Evolutionary conservation across 2,797 vertebrate genomes (phyloP).

Genomic region (Sciurus carolinensis): DNA sequence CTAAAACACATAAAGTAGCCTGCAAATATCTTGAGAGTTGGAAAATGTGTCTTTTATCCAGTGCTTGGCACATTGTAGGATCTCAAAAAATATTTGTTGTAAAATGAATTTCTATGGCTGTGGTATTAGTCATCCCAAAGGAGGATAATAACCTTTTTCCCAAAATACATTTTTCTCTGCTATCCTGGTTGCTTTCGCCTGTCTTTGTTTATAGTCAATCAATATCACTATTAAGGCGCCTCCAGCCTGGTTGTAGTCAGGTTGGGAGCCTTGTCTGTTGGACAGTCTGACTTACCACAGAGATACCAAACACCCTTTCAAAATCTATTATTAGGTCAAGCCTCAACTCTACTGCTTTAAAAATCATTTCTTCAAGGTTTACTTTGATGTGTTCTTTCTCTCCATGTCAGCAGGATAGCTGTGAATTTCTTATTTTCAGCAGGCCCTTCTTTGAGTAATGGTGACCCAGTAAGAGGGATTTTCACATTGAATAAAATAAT

Average conservation of each 20-base stretch:
- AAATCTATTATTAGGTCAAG: conserved; percentile 68
- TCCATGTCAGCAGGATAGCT: conserved; percentile 69
- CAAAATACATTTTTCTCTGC: conserved; percentile 76
- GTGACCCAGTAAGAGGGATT: conserved; percentile 75
- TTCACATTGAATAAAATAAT: conserved; percentile 68
- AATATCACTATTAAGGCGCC: conserved; percentile 70
- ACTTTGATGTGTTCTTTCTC: conserved; percentile 79
- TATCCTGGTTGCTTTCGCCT: conserved; percentile 54
- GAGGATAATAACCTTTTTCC: conserved; percentile 78
- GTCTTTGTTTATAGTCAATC: conserved; percentile 81
- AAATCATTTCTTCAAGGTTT: conserved; percentile 79
- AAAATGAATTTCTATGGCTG: conserved; percentile 78
- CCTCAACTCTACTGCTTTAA: conserved; percentile 61
- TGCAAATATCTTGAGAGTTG: conserved; percentile 63
- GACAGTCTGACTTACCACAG: conserved; percentile 31
- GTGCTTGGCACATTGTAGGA: conserved; percentile 47
- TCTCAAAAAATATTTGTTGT: conserved; percentile 77
- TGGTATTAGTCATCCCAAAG: conserved; percentile 80
- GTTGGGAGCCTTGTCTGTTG: conserved; percentile 66
- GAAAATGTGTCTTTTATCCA: conserved; percentile 70
- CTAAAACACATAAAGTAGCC: conserved; percentile 58
- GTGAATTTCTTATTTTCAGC: conserved; percentile 77
- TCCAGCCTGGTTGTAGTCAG: conserved; percentile 28
- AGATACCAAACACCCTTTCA: conserved; percentile 77
- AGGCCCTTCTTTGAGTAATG: conserved; percentile 69